These are phyloP conservation scores for Drosophila sechellia DNA, from an alignment of 1,140 invertebrate species.

Conservation along the genomic window DNA sequence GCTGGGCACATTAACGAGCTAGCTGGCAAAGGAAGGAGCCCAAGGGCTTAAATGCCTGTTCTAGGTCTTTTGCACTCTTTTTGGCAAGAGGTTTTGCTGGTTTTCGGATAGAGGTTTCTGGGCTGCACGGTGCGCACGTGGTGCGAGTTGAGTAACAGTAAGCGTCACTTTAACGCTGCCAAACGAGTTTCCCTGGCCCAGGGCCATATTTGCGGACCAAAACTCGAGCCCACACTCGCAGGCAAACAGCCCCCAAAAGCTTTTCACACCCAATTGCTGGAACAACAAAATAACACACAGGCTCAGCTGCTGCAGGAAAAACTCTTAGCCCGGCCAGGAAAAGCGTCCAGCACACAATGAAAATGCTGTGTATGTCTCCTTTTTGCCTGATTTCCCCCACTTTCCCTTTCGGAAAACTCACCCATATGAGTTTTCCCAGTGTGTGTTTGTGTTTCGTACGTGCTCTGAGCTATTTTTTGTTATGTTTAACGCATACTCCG, in stretches of 20 bases:
- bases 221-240: slow-evolving; percentile 12
- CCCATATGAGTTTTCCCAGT: slow-evolving; percentile 19
- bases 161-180: slow-evolving; percentile 72
- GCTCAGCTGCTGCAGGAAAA: slow-evolving; percentile 36
- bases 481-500: slow-evolving; percentile 76
- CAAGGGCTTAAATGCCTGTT: slow-evolving; percentile 56
- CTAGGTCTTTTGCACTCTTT: slow-evolving; percentile 7
- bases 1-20: slow-evolving; percentile 40
- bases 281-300: slow-evolving; percentile 52
- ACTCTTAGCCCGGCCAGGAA: slow-evolving; percentile 16
- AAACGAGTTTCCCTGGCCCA: slow-evolving; percentile 42
- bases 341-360: slow-evolving; percentile 4
- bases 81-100: slow-evolving; percentile 12
- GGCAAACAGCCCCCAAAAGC: slow-evolving; percentile 67
- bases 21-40: slow-evolving; percentile 39
- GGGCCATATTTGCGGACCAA: slow-evolving; percentile 32
- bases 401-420: neutral
- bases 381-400: neutral
- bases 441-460: slow-evolving; percentile 68
- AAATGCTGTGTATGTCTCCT: neutral
- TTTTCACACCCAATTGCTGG: slow-evolving; percentile 78
- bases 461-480: slow-evolving; percentile 79
- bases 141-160: slow-evolving; percentile 61
- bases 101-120: neutral
- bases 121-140: slow-evolving; percentile 15